Evolutionary conservation across 2,113 vertebrate species (phyloP).

Genomic region (Pelecanoides urinatrix): DNA sequence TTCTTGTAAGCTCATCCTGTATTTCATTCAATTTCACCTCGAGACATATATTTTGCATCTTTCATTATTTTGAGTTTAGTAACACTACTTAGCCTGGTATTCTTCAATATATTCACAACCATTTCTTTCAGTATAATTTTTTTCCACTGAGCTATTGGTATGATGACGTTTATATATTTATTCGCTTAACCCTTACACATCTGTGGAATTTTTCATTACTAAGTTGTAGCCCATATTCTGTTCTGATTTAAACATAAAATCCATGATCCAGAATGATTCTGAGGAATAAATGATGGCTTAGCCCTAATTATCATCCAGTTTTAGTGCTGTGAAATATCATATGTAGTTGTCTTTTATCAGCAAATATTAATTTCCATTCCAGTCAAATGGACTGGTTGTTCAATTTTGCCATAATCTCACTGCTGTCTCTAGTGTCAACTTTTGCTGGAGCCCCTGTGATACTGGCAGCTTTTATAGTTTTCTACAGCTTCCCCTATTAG

Average conservation of each 20-base stretch:
- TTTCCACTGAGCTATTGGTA: neutral
- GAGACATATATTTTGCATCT: neutral
- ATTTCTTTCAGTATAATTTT: neutral
- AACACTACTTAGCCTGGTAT: neutral
- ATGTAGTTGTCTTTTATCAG: neutral
- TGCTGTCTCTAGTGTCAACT: neutral
- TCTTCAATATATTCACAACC: neutral
- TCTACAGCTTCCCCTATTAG: neutral
- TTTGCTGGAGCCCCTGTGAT: neutral
- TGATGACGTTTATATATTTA: neutral
- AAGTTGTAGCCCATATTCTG: neutral
- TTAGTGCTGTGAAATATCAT: neutral
- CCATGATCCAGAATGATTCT: neutral
- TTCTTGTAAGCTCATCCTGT: neutral
- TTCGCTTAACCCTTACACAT: neutral
- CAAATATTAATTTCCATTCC: neutral
- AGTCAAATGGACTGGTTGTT: neutral
- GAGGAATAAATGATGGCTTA: neutral
- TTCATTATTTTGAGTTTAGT: neutral
- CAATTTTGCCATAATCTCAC: neutral
- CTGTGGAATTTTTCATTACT: neutral
- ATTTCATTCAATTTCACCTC: neutral
- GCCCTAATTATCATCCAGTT: neutral
- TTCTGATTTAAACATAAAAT: neutral
- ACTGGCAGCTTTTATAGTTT: neutral